Evolutionary conservation across 2,797 vertebrate species (phyloP).

Genomic region (Hirundo rustica): DNA sequence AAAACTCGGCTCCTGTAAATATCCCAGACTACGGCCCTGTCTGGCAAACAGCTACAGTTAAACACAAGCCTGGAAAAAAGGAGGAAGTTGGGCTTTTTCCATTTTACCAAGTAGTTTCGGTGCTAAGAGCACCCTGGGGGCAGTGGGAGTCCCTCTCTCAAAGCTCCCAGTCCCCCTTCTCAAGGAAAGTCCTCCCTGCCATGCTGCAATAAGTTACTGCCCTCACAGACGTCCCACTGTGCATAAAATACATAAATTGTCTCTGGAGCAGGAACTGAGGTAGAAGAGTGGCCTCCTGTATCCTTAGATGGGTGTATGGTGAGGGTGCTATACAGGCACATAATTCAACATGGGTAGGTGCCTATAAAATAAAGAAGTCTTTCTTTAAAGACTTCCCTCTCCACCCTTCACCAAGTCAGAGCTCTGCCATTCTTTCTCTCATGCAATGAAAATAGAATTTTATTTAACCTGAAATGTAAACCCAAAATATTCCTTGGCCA

Average conservation of each 20-base stretch:
- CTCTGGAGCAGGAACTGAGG: neutral
- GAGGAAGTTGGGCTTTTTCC: neutral
- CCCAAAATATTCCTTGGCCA: neutral
- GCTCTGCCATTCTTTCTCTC: neutral
- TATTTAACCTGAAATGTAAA: neutral
- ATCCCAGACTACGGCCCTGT: neutral
- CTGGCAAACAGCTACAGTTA: neutral
- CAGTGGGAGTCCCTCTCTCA: neutral
- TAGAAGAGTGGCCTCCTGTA: neutral
- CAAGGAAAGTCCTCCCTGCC: neutral
- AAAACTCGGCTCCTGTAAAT: neutral
- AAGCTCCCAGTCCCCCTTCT: neutral
- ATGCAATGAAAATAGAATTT: neutral
- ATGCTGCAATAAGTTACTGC: neutral
- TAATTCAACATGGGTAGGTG: neutral
- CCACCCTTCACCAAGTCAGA: neutral
- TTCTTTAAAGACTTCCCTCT: neutral
- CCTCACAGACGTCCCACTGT: neutral
- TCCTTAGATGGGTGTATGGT: neutral
- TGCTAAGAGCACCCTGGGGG: neutral
- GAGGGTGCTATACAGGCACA: neutral
- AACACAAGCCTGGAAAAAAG: neutral
- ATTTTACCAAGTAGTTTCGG: neutral
- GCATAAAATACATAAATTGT: neutral
- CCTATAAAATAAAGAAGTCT: neutral